Evolutionary conservation across 2,888 invertebrate species (phyloP).

Genomic region (Calameuta pallipes): DNA sequence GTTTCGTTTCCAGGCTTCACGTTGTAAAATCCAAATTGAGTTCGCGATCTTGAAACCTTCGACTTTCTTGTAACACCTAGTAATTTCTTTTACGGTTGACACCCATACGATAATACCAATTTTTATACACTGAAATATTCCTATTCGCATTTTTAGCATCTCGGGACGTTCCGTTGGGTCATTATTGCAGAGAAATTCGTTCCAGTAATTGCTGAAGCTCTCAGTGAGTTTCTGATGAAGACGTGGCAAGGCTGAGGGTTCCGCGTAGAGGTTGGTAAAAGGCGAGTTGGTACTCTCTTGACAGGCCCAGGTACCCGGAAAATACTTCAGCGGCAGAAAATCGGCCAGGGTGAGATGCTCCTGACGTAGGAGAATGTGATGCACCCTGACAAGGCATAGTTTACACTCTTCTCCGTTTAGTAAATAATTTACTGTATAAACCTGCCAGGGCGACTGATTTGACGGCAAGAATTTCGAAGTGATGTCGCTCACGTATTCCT

Average conservation of each 20-base stretch:
- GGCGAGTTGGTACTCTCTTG: conserved; percentile 61
- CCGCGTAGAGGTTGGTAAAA: conserved; percentile 53
- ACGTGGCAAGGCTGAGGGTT: conserved; percentile 71
- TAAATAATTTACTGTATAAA: conserved; percentile 72
- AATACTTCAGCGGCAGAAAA: conserved; percentile 73
- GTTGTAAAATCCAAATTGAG: conserved; percentile 36
- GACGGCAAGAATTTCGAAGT: conserved; percentile 81
- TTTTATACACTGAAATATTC: conserved; percentile 73
- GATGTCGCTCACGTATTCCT: conserved; percentile 83
- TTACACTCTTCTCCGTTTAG: conserved; percentile 66
- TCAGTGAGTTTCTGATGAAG: conserved; percentile 77
- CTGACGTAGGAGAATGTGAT: conserved; percentile 81
- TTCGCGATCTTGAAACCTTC: conserved; percentile 24
- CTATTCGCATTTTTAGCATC: conserved; percentile 72
- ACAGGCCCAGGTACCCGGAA: conserved; percentile 60
- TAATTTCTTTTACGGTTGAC: conserved; percentile 73
- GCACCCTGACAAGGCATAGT: conserved; percentile 77
- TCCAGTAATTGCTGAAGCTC: conserved; percentile 80
- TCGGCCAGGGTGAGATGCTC: conserved; percentile 81
- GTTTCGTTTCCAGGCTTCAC: conserved; percentile 53
- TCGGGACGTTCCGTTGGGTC: conserved; percentile 82
- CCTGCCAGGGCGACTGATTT: conserved; percentile 84
- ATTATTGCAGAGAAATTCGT: conserved; percentile 81
- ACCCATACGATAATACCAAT: conserved; percentile 75
- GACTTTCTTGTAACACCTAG: conserved; percentile 67